Evolutionary conservation across 1,140 invertebrate genomes (phyloP).

Genomic region (Lasaia peninsularis): DNA sequence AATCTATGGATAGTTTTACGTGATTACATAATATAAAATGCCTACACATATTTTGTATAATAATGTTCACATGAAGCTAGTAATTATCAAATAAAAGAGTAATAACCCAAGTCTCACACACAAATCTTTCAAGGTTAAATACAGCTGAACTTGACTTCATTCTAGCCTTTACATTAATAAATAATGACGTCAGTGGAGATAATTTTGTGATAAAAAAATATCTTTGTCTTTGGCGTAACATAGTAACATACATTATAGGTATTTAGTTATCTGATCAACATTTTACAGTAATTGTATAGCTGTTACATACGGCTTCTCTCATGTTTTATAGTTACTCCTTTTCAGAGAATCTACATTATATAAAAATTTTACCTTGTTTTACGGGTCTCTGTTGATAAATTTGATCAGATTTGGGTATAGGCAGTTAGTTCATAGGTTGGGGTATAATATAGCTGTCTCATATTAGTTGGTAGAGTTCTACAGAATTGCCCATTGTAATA

Average conservation of each 20-base stretch:
- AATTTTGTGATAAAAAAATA: constrained; percentile 48
- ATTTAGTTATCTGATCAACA: constrained; percentile 3
- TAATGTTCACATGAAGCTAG: background rate
- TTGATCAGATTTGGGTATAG: too few relatives aligned
- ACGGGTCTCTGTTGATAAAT: too few relatives aligned
- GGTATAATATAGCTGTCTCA: too few relatives aligned
- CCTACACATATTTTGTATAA: background rate
- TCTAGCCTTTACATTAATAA: constrained; percentile 48
- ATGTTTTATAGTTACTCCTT: too few relatives aligned
- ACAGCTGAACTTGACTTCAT: constrained; percentile 60
- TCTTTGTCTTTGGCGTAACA: constrained; percentile 45
- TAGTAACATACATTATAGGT: constrained; percentile 32
- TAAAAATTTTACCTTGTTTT: too few relatives aligned
- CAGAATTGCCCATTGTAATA: too few relatives aligned
- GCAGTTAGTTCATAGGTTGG: too few relatives aligned
- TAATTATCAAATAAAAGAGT: background rate
- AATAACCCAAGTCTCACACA: background rate
- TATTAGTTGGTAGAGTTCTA: too few relatives aligned
- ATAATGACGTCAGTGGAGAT: constrained; percentile 43
- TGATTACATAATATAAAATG: background rate
- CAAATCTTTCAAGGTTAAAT: constrained; percentile 30
- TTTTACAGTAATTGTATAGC: background rate
- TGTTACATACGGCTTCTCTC: too few relatives aligned
- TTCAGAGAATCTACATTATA: too few relatives aligned
- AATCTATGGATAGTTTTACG: background rate